Evolutionary conservation across 2,888 invertebrate genomes (phyloP), one percentile per base, ranked within the genome.

Genomic region (Imbricaverruca yamaguchii): DNA sequence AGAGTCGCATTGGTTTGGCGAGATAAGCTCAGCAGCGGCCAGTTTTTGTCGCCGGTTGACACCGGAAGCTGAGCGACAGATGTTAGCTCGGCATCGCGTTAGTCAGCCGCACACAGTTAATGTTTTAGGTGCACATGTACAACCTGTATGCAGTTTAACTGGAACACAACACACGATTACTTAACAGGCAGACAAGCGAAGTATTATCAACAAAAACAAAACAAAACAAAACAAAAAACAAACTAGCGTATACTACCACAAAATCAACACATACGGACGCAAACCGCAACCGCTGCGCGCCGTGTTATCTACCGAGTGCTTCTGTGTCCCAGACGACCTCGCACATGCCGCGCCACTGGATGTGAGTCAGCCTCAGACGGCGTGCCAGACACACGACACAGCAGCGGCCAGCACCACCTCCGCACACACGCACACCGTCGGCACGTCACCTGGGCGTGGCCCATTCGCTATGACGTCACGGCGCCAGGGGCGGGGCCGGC

Each of bases 361-460:
- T 39, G 39, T 39, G 39, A 39, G 39, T 39, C 39, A 39, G 39
- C 39, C 39, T 39, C 39, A 39, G 39, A 39, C 39, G 4, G 39
- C 39, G 39, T 39, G 39, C 39, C 39, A 39, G 39, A 39, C 39
- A 39, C 39, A 39, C 39, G 39, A 67, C 69, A 69, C 39, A 15
- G 15, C 69, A 25, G 39, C 39, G 39, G 39, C 69, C 4, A 39
- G 39, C 39, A 39, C 39, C 39, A 39, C 39, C 39, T 39, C 39
- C 4, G 39, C 39, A 39, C 39, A 39, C 39, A 39, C n/a, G 67
- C 67, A 25, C 67, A 25, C 23, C 12, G 12, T 21, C 23, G 4
- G 61, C 39, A 69, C 69, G 69, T 69, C 69, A 69, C 69, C 74
- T 74, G 74, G 74, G 55, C 74, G 74, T 21, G 1, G 55, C 15